These are phyloP conservation scores for Ennomos fuscantarius DNA, from an alignment of 2,888 invertebrate species.

Conservation along the genomic window DNA sequence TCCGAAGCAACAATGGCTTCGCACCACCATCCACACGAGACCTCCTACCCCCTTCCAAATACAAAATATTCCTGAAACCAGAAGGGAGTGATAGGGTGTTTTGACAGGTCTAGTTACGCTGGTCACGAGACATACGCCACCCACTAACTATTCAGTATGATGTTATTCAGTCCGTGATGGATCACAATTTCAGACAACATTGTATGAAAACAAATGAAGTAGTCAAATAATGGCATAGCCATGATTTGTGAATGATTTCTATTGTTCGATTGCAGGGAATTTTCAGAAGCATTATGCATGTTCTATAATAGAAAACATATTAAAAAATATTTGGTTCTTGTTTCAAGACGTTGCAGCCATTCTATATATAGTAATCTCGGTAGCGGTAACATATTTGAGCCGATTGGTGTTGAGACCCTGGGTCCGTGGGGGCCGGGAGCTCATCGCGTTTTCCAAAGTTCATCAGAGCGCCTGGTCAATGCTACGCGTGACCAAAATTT, in stretches of 20 bases:
- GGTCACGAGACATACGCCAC: conserved; percentile 65
- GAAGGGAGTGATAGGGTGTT: conserved; percentile 53
- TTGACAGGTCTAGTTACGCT: conserved; percentile 52
- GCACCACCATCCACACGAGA: conserved; percentile 56
- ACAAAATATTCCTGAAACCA: conserved; percentile 43
- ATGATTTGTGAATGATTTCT: conserved; percentile 39
- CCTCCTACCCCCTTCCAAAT: conserved; percentile 47
- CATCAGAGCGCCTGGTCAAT: too few relatives aligned
- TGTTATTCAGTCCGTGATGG: conserved; percentile 79
- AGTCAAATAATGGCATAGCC: conserved; percentile 57
- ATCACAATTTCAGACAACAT: conserved; percentile 79
- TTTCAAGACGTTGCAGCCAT: too few relatives aligned
- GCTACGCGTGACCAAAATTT: too few relatives aligned
- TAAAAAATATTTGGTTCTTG: too few relatives aligned
- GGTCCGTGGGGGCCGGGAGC: too few relatives aligned
- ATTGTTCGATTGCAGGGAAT: conserved; percentile 17
- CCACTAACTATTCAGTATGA: conserved; percentile 74
- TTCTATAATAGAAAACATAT: neutral
- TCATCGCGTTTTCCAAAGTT: too few relatives aligned
- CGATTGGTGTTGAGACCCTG: too few relatives aligned
- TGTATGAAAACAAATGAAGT: conserved; percentile 76
- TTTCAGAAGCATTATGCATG: conserved; percentile 17
- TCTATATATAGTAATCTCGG: too few relatives aligned
- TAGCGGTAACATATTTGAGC: too few relatives aligned
- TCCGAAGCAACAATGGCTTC: conserved; percentile 71